Base-by-base conservation (phyloP, 2,113 vertebrate genomes). In the Nymphicus hollandicus region DNA sequence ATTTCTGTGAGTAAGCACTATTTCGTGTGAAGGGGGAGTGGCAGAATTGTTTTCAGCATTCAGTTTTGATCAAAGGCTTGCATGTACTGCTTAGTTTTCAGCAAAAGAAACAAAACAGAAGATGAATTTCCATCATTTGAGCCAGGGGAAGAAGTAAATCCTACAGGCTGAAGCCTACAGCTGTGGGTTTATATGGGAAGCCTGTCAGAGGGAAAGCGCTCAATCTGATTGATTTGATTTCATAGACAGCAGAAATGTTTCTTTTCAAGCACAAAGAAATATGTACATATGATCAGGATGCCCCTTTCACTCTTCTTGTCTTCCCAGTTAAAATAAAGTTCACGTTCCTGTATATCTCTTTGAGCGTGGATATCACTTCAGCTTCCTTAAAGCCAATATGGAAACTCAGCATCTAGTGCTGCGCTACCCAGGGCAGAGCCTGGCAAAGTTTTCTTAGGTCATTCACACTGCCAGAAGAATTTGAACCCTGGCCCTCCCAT, bases 51-150 rank as follows among this genome's bases (percentile, higher is more conserved):
- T 90, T 78, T 94, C 78, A 83, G 72, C 85, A 91, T 94, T 95
- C 85, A 88, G 82, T 91, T 94, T 92, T 93, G 88, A 97, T 97
- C 93, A 96, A 91, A 93, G 68, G 72, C 58, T 96, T 95, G 82
- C 11, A 1, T 90, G 86, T 80, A 66, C 72, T 73, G 60, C 70
- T 92, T 84, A 78, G 61, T 87, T 95, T 95, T 92, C 84, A 88
- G 82, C 58, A 68, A 91, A 94, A 94, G 91, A 89, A 94, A 82
- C 49, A 87, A 87, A 95, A 81, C 76, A 95, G 88, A 94, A 84
- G 56, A 94, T 52, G 49, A 93, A 88, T 92, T 94, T 90, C 90
- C 95, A 93, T 81, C 65, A n/a, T 49, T 88, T 88, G 43, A 95
- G 83, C 90, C 88, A 94, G 58, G 10, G 22, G 35, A 88, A 44